Evolutionary conservation across 2,113 vertebrate genomes (phyloP).

Genomic region (Pseudolaguvia tuberculata): DNA sequence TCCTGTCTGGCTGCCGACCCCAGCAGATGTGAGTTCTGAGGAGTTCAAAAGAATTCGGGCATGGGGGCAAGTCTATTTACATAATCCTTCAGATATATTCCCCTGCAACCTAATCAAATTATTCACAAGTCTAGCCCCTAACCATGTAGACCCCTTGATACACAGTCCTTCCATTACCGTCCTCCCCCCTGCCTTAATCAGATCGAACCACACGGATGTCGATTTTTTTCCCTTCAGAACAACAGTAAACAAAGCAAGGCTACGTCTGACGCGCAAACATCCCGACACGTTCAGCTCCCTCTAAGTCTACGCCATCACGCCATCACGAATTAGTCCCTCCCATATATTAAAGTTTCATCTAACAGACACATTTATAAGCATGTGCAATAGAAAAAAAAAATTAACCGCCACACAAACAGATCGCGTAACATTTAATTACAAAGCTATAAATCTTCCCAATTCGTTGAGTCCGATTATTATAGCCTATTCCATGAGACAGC

Average conservation of each 20-base stretch:
- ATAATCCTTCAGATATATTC: slow-evolving; percentile 82
- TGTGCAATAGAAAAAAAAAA: neutral
- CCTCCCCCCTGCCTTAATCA: slow-evolving; percentile 62
- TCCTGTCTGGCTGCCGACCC: slow-evolving; percentile 77
- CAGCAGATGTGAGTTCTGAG: slow-evolving; percentile 78
- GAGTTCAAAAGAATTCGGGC: slow-evolving; percentile 80
- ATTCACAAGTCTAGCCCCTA: slow-evolving; percentile 77
- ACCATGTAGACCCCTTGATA: slow-evolving; percentile 67
- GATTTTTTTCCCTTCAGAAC: slow-evolving; percentile 67
- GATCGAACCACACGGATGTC: slow-evolving; percentile 71
- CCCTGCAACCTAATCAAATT: slow-evolving; percentile 80
- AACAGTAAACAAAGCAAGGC: slow-evolving; percentile 59
- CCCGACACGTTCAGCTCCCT: slow-evolving; percentile 47
- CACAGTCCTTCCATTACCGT: slow-evolving; percentile 67
- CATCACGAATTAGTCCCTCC: slow-evolving; percentile 60
- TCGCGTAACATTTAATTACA: slow-evolving; percentile 25
- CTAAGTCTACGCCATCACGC: slow-evolving; percentile 58
- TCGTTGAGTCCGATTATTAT: slow-evolving; percentile 23
- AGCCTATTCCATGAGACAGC: neutral
- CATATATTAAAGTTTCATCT: slow-evolving; percentile 60
- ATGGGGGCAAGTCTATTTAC: slow-evolving; percentile 75
- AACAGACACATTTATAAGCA: slow-evolving; percentile 48
- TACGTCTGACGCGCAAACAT: slow-evolving; percentile 64
- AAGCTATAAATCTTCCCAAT: slow-evolving; percentile 31
- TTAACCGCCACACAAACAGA: slow-evolving; percentile 15